Base-by-base conservation (phyloP, 2,113 vertebrate genomes). In the Bostrychus sinensis region DNA sequence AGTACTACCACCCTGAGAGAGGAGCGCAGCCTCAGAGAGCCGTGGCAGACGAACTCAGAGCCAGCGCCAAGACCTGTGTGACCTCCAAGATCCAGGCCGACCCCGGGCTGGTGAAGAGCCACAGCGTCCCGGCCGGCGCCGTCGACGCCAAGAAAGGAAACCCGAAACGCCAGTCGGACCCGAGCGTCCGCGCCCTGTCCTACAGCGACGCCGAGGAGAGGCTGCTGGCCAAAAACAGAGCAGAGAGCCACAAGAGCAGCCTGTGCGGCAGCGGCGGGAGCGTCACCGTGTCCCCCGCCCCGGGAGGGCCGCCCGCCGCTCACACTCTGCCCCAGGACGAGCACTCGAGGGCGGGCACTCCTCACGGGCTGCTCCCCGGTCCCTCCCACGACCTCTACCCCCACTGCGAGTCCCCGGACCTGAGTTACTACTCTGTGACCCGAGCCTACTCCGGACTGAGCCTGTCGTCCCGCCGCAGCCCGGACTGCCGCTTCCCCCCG, bases 1-100 rank as follows among this genome's bases (percentile, higher is more conserved):
- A 99, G 80, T 99, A 97, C 63, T 98, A 97, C 69, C 97, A 99
- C 62, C 97, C 97, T 0, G 97, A 98, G 69, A 90, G 97, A 87
- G 95, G 96, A 42, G 95, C 93, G 25, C 96, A 98, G 80, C 96
- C 96, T n/a, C 97, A 98, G 90, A 91, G 96, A 0, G 95, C 97
- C 0, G 96, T 99, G 67, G 96, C 97, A 0, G 97, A 99, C 28
- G 97, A 99, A 83, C 94, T 99, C 67, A 94, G 96, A 26, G 97
- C 97, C 86, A 96, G 95, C 67, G 97, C 96, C 74, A 95, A 95
- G 87, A 97, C 88, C 53, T 95, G 94, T 30, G 85, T 88, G 64
- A 71, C 88, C 74, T 81, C 93, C 77, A 98, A 97, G 87, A 90
- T 91, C 66, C 89, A 93, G 17, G 93, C 82, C 0, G 88, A 99